phyloP scores from a whole-genome alignment of 2,797 vertebrate genomes.

The Yasuhikotakia modesta region DNA sequence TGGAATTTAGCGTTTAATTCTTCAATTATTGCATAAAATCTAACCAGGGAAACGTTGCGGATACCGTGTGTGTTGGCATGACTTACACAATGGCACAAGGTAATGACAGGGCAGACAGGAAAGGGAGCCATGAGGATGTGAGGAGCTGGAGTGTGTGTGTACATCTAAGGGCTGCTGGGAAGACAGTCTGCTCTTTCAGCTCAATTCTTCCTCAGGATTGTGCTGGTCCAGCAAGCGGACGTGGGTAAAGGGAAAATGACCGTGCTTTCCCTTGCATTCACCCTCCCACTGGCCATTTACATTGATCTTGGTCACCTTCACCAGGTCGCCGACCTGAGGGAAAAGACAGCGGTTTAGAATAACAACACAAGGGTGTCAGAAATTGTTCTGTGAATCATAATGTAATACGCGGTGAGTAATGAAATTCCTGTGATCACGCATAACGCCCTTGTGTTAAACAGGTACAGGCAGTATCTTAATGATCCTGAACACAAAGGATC shows the following conservation, averaged over 20 bases:
- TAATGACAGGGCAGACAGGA: conserved; percentile 42
- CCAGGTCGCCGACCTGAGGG: conserved; percentile 94
- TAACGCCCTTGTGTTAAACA: no score
- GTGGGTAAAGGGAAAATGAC: conserved; percentile 98
- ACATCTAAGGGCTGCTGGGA: conserved; percentile 50
- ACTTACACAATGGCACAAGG: conserved; percentile 57
- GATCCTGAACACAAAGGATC: not conserved
- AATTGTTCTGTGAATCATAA: not conserved
- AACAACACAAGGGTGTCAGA: not conserved
- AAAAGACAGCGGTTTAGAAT: not conserved
- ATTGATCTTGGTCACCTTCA: conserved; percentile 99
- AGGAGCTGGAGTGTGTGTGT: conserved; percentile 44
- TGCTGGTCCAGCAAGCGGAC: conserved; percentile 98
- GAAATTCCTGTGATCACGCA: no score
- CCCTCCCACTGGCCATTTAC: conserved; percentile 99
- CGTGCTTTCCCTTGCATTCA: conserved; percentile 93
- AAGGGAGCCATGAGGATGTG: conserved; percentile 52
- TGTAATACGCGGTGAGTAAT: no score
- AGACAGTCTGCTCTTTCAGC: conserved; percentile 54
- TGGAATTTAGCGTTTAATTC: conserved; percentile 56
- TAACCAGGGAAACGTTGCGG: conserved; percentile 48
- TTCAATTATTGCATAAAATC: conserved; percentile 54
- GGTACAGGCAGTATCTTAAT: not conserved
- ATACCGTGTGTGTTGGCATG: conserved; percentile 53
- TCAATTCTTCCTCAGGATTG: conserved; percentile 92